Base-by-base conservation (phyloP, 2,113 vertebrate species). In the Gorsachius goisagi region DNA sequence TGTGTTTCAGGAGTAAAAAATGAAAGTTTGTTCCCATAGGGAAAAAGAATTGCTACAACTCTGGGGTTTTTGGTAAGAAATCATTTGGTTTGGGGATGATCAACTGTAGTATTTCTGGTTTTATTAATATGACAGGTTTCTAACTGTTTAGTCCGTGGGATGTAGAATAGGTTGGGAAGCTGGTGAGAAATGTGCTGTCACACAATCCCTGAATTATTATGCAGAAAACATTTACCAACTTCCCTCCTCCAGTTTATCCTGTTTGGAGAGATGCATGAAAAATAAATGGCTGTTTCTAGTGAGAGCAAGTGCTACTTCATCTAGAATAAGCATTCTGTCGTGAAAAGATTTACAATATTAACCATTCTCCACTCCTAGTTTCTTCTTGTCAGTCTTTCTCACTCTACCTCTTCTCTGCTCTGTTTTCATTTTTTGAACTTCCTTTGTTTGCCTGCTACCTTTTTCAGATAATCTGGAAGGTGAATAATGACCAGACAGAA, bases 281-380 rank as follows among this genome's bases (percentile, higher is more conserved):
- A 95, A 91, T 75, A 90, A 90, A 94, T 88, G 74, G 56, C 39
- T 73, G 53, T 44, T 71, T 82, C 76, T 80, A 95, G 92, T 89
- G 89, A 82, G 85, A 53, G 82, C 67, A 75, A 83, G 71, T 93
- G 60, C 88, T 80, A 21, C 50, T 93, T 85, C 84, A 53, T 59
- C 82, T 94, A 88, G 66, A 95, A 91, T 85, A 96, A 96, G 78
- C 45, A 22, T 85, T 62, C 64, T 89, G 83, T 80, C 21, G 2
- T 66, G 39, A 24, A 28, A 33, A 49, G 85, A 85, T 75, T 93
- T 83, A 71, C 55, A 84, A 6, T 59, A 7, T 84, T 56, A 66
- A 75, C 60, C 18, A 1, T 60, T 88, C 79, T 49, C 60, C 22
- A 3, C 41, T 41, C 20, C 52, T 26, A 15, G 41, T 44, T 44